Conservation (phyloP, 1,140 invertebrate species). For the Vollenhovia emeryi region DNA sequence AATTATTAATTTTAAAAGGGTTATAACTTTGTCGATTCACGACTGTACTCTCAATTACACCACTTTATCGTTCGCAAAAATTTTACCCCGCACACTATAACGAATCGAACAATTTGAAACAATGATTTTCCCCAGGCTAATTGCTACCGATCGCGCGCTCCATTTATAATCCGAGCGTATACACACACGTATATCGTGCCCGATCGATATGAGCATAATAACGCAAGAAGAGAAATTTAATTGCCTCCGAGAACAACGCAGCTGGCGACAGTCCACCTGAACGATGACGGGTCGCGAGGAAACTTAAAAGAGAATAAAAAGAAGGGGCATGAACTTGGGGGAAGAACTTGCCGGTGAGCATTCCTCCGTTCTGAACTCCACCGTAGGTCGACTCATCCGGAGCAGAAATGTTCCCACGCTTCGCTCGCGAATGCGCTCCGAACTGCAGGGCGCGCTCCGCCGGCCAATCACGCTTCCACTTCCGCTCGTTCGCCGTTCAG, state of each 20-base stretch:
- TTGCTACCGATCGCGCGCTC: not conserved
- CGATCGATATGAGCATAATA: not conserved
- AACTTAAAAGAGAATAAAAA: conserved; percentile 38
- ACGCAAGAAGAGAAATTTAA: not conserved
- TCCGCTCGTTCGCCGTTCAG: conserved; percentile 46
- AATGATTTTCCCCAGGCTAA: not conserved
- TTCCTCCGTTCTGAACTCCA: conserved; percentile 57
- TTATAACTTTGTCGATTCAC: not conserved
- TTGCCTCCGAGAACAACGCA: not conserved
- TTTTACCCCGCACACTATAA: not conserved
- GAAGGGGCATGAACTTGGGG: conserved; percentile 20
- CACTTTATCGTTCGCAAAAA: not conserved
- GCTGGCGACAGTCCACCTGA: not conserved
- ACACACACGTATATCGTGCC: not conserved
- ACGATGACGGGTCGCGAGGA: conserved; percentile 36
- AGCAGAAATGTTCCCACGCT: conserved; percentile 63
- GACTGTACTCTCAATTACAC: not conserved
- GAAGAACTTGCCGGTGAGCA: conserved; percentile 69
- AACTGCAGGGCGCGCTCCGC: conserved; percentile 30
- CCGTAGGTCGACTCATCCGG: conserved; percentile 57
- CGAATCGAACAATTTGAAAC: not conserved
- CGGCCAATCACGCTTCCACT: conserved; percentile 62
- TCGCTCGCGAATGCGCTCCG: conserved; percentile 46
- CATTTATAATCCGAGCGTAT: not conserved
- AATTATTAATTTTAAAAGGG: not conserved